Percentiles rank a stretch among this genome's conserved stretches.
These are phyloP conservation scores for Eristalinus sepulchralis DNA, from an alignment of 2,888 invertebrate species.

Conservation along the genomic window DNA sequence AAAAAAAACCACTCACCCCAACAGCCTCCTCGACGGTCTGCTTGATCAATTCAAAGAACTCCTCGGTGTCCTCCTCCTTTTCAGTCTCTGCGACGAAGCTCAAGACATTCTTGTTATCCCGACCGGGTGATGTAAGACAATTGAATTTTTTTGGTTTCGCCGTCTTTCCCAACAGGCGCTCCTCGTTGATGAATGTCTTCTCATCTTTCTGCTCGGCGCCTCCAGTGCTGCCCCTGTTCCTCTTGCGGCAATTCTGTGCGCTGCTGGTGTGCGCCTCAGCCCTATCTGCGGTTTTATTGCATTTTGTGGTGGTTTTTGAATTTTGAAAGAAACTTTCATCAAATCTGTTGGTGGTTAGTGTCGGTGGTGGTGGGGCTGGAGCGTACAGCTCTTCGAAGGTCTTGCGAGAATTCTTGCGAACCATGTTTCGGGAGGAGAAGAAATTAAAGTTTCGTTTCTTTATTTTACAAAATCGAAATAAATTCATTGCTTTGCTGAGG, in stretches of 20 bases:
- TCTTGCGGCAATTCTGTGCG: not conserved
- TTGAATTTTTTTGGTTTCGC: not conserved
- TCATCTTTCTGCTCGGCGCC: constrained; percentile 41
- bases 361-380: constrained; percentile 70
- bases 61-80: constrained; percentile 78
- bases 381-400: constrained; percentile 77
- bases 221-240: not conserved
- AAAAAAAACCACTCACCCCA: constrained; percentile 73
- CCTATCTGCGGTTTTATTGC: constrained; percentile 5
- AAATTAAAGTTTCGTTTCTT: constrained; percentile 36
- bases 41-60: constrained; percentile 78
- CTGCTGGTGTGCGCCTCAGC: not conserved
- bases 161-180: not conserved
- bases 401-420: constrained; percentile 76
- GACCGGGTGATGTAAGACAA: not conserved
- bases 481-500: constrained; percentile 37
- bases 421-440: constrained; percentile 73
- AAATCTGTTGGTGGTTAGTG: constrained; percentile 33
- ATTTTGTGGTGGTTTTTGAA: constrained; percentile 17
- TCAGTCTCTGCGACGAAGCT: constrained; percentile 72
- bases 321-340: constrained; percentile 66
- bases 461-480: constrained; percentile 51
- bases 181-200: constrained; percentile 41
- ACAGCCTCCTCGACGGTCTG: constrained; percentile 77
- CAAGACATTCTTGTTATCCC: constrained; percentile 31